Base-by-base conservation (phyloP, 2,113 vertebrate species). In the Stigmatopora nigra region DNA sequence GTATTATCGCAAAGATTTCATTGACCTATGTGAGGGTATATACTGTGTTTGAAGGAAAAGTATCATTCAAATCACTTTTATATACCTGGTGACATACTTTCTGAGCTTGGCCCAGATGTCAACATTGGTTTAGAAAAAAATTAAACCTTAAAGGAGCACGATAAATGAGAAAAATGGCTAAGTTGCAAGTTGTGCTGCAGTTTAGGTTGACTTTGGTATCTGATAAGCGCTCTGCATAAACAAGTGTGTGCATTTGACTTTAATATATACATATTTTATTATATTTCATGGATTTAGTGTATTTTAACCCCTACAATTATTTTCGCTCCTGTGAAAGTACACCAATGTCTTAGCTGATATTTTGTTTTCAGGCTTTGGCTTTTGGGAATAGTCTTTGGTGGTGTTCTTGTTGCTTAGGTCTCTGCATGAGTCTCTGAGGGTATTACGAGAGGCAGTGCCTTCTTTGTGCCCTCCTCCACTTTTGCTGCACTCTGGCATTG, bases 321-420 rank as follows among this genome's bases (percentile, higher is more conserved):
- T 12, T 20, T 55, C 5, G 53, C 13, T 56, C 22, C 25, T 56
- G 13, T 56, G 53, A 22, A 56, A 13, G 31, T 31, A 13, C 20
- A 25, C 5, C 5, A 31, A 7, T 31, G 22, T 82, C 79, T 81
- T 78, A 87, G 84, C 82, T 84, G 86, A 84, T 78, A 68, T 74
- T 81, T 83, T 81, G 3, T 81, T 85, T 71, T 81, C 73, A 80
- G 82, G 71, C 71, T 44, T 61, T 22, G 59, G 65, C 66, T 52
- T 13, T 9, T 67, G 67, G 58, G 71, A 48, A 75, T 45, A 89
- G 89, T 89, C 85, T 87, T 87, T 87, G 79, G 76, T 62, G 77
- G 63, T 52, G 75, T 77, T 20, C 55, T 65, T 68, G 63, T 69
- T 22, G 65, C 71, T 88, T 90, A 91, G 83, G 89, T 89, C 63